Evolutionary conservation across 2,888 invertebrate species (phyloP), one percentile per base, ranked within the genome.

Genomic region (Nasonovia ribisnigri): DNA sequence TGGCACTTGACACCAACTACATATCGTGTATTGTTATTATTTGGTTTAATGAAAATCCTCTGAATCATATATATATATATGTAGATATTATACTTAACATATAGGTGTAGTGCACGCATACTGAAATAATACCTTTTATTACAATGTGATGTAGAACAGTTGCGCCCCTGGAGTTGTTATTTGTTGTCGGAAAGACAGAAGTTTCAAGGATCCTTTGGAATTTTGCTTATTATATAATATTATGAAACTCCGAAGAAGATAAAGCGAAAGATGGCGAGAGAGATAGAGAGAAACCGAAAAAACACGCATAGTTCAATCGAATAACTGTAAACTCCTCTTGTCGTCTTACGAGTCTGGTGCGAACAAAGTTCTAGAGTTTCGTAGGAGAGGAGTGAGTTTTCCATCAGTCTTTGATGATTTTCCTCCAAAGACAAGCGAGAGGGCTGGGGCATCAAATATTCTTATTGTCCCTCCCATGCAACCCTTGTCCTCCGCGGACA

Each of bases 321-420:
- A 91, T 43, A n/a, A 91, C 60, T 84, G 29, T 43, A 84, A 84
- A 57, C 42, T 91, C 57, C 20, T 57, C 54, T 46, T 43, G 84
- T 54, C 54, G 29, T 84, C 46, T 46, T 84, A n/a, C n/a, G 43
- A 29, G 36, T 88, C 11, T 20, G 0, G 57, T 20, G 42, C 4
- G 29, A 91, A 90, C 48, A 51, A 91, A 91, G 91, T 91, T 91
- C 77, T 91, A 36, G 51, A 91, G 91, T 20, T 42, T 42, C 84
- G 10, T 29, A 54, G n/a, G 24, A 1, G 26, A 54, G 10, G 26
- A 36, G 8, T 36, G 48, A 24, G 24, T 90, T 48, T 29, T 16
- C 67, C 67, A 46, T 24, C 24, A 48, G 54, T 51, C 90, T 77
- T 90, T 48, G 51, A 91, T 84, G 29, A 90, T 51, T 90, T 48